These are phyloP conservation scores for Sebastes steindachneri DNA, from an alignment of 2,797 vertebrate species.

Conservation along the genomic window DNA sequence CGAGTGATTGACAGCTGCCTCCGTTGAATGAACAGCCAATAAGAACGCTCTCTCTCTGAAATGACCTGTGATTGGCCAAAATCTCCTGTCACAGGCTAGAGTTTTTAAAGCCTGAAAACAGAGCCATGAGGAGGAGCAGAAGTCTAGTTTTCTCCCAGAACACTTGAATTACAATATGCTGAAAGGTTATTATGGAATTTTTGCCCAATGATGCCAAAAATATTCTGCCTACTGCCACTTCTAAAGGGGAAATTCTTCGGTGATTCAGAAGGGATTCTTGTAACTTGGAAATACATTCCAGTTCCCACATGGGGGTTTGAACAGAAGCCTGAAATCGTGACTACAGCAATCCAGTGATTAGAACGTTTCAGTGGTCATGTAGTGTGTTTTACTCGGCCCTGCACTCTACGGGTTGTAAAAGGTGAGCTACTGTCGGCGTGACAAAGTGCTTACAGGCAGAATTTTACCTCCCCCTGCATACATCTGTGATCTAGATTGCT, in stretches of 20 bases:
- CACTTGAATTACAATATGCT: too few relatives aligned
- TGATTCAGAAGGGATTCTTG: conserved; percentile 18
- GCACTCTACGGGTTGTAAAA: conserved; percentile 51
- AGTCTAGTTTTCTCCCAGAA: too few relatives aligned
- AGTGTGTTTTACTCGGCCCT: conserved; percentile 37
- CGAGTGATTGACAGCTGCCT: too few relatives aligned
- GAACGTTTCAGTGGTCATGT: conserved; percentile 35
- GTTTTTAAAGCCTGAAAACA: too few relatives aligned
- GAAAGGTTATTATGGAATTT: too few relatives aligned
- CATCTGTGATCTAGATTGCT: conserved; percentile 72
- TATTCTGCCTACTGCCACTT: too few relatives aligned
- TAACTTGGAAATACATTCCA: conserved; percentile 2
- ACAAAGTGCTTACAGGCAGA: conserved; percentile 69
- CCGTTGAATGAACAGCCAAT: too few relatives aligned
- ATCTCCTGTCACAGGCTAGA: too few relatives aligned
- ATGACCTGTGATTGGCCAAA: too few relatives aligned
- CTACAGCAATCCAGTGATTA: conserved; percentile 19
- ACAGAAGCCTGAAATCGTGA: conserved; percentile 3
- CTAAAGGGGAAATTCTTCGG: neutral
- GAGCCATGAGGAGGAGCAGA: too few relatives aligned
- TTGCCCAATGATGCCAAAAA: too few relatives aligned
- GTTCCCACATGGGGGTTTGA: neutral
- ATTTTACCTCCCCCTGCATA: conserved; percentile 50
- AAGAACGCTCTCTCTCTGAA: too few relatives aligned
- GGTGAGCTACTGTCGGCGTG: conserved; percentile 56